Conservation (phyloP, 92 coral and sea anemone genomes). For the Zoanthus gigantus region DNA sequence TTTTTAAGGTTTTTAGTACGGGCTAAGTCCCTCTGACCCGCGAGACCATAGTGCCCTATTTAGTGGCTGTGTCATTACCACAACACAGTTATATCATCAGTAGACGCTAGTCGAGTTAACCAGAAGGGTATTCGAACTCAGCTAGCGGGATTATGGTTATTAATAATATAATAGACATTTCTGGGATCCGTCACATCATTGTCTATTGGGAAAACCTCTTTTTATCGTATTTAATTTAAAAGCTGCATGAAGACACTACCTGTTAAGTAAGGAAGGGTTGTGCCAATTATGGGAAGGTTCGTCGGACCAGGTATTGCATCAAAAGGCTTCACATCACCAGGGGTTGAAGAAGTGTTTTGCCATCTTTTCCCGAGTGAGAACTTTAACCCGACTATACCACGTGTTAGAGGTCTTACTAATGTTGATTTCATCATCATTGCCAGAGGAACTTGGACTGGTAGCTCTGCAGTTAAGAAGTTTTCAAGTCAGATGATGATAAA, state of each 20-base stretch:
- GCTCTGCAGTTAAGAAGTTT: background rate
- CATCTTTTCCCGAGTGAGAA: constrained; percentile 7
- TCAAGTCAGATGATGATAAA: background rate
- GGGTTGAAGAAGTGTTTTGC: background rate
- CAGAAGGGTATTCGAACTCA: too few species aligned
- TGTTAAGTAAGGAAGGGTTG: constrained; percentile 27
- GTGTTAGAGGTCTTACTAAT: background rate
- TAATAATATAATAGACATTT: too few species aligned
- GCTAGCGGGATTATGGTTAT: too few species aligned
- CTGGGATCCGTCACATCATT: too few species aligned
- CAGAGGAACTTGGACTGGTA: constrained; percentile 1
- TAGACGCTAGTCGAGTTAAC: too few species aligned
- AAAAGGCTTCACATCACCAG: background rate
- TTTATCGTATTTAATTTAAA: too few species aligned
- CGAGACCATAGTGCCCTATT: too few species aligned
- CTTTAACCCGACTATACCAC: background rate
- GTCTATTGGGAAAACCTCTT: too few species aligned
- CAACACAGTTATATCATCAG: too few species aligned
- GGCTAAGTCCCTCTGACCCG: too few species aligned
- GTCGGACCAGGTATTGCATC: constrained; percentile 42
- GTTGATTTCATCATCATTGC: background rate
- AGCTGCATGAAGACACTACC: background rate
- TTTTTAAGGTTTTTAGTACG: too few species aligned
- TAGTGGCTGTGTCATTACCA: too few species aligned
- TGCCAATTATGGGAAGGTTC: constrained; percentile 29